Conservation (phyloP, 2,888 invertebrate genomes). For the Pterostichus madidus region DNA sequence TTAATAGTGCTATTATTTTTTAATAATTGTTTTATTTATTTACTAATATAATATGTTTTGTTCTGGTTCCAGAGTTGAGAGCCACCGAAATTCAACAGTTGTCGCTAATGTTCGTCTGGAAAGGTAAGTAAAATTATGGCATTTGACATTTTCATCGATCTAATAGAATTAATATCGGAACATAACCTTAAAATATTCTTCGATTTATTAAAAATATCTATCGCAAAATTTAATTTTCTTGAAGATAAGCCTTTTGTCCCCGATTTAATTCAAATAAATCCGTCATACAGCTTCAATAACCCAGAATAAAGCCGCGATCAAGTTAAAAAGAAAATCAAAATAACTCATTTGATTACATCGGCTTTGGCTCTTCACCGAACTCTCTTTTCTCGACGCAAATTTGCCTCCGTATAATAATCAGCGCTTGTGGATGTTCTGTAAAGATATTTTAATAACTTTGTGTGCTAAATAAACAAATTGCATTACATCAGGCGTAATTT, state of each 20-base stretch:
- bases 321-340: slow-evolving; percentile 28
- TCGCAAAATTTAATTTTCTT: neutral
- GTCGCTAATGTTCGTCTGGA: no score
- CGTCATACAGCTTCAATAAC: slow-evolving; percentile 19
- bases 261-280: slow-evolving; percentile 1
- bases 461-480: slow-evolving; percentile 63
- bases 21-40: no score
- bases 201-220: no score
- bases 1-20: no score
- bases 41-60: no score
- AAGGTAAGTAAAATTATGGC: no score
- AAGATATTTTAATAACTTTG: slow-evolving; percentile 61
- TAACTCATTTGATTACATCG: slow-evolving; percentile 31
- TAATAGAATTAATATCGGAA: no score
- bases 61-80: no score
- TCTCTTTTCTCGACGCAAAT: slow-evolving; percentile 17
- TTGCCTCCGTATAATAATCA: slow-evolving; percentile 22
- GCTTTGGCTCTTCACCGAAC: neutral
- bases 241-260: slow-evolving; percentile 1
- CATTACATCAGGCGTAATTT: slow-evolving; percentile 62
- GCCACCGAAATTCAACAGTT: no score
- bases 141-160: no score
- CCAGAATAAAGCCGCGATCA: slow-evolving; percentile 29
- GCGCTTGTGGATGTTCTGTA: slow-evolving; percentile 19
- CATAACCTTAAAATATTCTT: no score